phyloP scores from a whole-genome alignment of 2,113 vertebrate genomes.

The Dromas ardeola region DNA sequence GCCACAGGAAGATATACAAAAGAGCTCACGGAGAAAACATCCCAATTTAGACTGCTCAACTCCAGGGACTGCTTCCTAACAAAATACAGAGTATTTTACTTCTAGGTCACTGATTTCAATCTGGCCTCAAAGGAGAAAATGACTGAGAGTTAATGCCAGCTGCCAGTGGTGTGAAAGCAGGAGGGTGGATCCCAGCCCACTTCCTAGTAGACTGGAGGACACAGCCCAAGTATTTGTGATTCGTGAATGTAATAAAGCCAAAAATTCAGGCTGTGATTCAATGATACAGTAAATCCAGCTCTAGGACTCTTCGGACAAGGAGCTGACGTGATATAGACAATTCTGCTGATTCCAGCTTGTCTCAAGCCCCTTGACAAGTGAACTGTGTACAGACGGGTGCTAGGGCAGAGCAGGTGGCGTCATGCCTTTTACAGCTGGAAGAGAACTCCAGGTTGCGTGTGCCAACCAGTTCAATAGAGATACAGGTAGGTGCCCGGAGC shows the following conservation, averaged over 20 bases:
- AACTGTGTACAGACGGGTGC: conserved; percentile 28
- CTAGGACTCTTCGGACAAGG: conserved; percentile 22
- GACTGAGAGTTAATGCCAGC: conserved; percentile 19
- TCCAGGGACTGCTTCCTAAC: conserved; percentile 41
- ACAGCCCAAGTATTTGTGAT: background rate
- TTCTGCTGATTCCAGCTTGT: conserved; percentile 31
- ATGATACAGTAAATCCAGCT: conserved; percentile 41
- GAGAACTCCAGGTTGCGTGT: background rate
- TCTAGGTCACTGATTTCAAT: conserved; percentile 47
- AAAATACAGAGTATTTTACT: conserved; percentile 30
- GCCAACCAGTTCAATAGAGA: background rate
- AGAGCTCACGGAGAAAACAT: conserved; percentile 16
- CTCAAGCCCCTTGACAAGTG: conserved; percentile 22
- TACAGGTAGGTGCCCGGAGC: background rate
- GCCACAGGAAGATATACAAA: background rate
- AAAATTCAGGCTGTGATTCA: conserved; percentile 27
- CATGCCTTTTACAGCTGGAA: background rate
- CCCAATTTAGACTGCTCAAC: conserved; percentile 10
- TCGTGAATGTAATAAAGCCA: background rate
- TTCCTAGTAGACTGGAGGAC: background rate
- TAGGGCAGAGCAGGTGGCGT: background rate
- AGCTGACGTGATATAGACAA: background rate
- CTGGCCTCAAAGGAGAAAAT: conserved; percentile 33
- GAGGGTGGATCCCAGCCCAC: conserved; percentile 22
- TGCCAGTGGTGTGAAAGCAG: conserved; percentile 35